phyloP scores from a whole-genome alignment of 2,113 vertebrate genomes.

The Ophthalmolycus amberensis region DNA sequence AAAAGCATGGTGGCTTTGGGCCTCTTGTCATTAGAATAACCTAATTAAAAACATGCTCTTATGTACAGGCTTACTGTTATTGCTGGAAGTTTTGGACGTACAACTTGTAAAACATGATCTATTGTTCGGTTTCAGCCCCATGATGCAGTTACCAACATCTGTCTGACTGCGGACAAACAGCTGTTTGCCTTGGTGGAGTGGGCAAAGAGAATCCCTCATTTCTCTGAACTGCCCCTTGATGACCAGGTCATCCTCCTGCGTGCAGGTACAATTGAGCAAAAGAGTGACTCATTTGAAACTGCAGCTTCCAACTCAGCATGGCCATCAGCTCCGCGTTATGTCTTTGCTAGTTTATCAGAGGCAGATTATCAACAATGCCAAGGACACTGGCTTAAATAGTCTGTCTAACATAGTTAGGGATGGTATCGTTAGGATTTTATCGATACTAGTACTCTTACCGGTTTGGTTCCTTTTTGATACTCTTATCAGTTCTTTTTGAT shows the following conservation, averaged over 20 bases:
- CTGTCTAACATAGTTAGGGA: background rate
- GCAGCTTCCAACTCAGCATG: background rate
- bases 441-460: too few species aligned
- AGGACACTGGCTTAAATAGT: background rate
- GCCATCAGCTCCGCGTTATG: background rate
- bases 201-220: conserved; percentile 98
- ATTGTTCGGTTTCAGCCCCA: conserved; percentile 86
- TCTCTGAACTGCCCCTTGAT: conserved; percentile 95
- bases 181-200: conserved; percentile 98
- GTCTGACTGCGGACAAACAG: conserved; percentile 98
- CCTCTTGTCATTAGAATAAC: background rate
- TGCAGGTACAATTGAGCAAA: conserved; percentile 84
- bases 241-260: conserved; percentile 98
- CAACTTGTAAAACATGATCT: background rate
- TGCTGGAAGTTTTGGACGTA: background rate
- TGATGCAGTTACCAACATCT: conserved; percentile 98
- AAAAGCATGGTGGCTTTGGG: background rate
- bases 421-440: too few species aligned
- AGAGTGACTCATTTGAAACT: background rate
- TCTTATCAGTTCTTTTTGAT: too few species aligned
- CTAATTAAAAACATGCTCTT: background rate
- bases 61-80: background rate
- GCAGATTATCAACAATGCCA: background rate
- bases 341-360: background rate
- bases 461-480: too few species aligned